A percentile compares a stretch with the other conserved stretches of the same genome.
These are phyloP conservation scores for Invenusta paracnida DNA, from an alignment of 2,888 invertebrate species.

Conservation along the genomic window DNA sequence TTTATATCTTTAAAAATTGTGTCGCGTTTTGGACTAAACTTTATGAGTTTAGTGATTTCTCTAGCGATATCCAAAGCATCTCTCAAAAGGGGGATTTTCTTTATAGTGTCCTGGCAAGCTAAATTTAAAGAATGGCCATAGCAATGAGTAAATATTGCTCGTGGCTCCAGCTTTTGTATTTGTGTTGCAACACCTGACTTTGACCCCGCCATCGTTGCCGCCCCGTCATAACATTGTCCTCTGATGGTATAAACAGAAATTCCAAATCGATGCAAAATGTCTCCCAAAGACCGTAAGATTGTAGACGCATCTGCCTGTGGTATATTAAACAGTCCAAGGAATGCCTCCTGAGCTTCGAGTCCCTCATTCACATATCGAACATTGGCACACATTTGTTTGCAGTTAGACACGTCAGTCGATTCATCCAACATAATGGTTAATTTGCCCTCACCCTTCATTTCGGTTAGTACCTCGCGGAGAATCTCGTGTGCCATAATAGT, in stretches of 20 bases:
- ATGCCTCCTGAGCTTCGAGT: too few species aligned
- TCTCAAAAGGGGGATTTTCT: background rate
- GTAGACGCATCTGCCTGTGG: background rate
- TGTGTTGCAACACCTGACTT: background rate
- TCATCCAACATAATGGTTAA: constrained; percentile 47
- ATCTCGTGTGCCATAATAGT: constrained; percentile 46
- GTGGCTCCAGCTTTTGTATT: background rate
- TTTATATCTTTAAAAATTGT: constrained; percentile 44
- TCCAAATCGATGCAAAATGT: background rate
- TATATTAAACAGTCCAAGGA: too few species aligned
- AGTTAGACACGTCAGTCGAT: background rate
- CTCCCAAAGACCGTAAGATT: background rate
- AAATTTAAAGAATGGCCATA: background rate
- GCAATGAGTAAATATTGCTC: background rate
- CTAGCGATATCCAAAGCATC: background rate
- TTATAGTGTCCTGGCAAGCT: background rate
- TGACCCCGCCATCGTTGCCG: background rate
- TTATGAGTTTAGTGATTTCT: background rate
- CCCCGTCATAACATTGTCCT: background rate
- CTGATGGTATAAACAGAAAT: background rate
- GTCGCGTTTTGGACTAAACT: constrained; percentile 44
- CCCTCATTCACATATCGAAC: background rate
- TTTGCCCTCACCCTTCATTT: background rate
- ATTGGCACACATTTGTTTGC: background rate
- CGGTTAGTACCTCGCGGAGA: constrained; percentile 41